Base-by-base conservation (phyloP, 2,888 invertebrate genomes). In the Oligia strigilis region DNA sequence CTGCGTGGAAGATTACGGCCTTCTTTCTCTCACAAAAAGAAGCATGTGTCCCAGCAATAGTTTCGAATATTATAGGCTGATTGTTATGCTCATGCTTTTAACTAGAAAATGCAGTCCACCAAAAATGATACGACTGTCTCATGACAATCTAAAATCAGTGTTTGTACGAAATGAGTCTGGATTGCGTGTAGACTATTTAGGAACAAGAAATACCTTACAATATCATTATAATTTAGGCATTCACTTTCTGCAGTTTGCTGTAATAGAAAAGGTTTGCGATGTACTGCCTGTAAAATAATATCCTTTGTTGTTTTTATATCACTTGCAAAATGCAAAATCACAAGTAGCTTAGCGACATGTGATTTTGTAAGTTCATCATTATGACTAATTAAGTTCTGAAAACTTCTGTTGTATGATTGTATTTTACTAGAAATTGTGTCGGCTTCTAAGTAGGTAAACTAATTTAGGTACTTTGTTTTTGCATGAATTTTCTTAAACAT, bases 171-270 rank as follows among this genome's bases (percentile, higher is more conserved):
- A 80, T 86, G 77, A 55, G 73, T 74, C 69, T 65, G 64, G 19
- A 58, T 82, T 80, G 86, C 88, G 86, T 89, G 89, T 82, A 55
- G 17, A 82, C 70, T 75, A 84, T 75, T 79, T 80, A 86, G 55
- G 78, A 87, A 46, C 60, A 60, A 86, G 67, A 86, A 89, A 89
- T 89, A 89, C 89, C 89, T 89, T 87, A 90, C 89, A 85, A 89
- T 85, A 84, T 90, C 90, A 83, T 89, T 89, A 88, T 85, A 89
- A 88, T 90, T 88, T 84, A 89, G 81, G 83, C 89, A 89, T 87
- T 90, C 90, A 88, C 85, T 85, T 88, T 89, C 89, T 81, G 90
- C 89, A 71, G 84, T 77, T 86, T 86, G 89, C 87, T 90, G 87
- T 80, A 90, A 90, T 87, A 81, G 75, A 86, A 89, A 88, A 87